These are phyloP conservation scores for Hecatera dysodea DNA, from an alignment of 2,888 invertebrate genomes.

Conservation along the genomic window DNA sequence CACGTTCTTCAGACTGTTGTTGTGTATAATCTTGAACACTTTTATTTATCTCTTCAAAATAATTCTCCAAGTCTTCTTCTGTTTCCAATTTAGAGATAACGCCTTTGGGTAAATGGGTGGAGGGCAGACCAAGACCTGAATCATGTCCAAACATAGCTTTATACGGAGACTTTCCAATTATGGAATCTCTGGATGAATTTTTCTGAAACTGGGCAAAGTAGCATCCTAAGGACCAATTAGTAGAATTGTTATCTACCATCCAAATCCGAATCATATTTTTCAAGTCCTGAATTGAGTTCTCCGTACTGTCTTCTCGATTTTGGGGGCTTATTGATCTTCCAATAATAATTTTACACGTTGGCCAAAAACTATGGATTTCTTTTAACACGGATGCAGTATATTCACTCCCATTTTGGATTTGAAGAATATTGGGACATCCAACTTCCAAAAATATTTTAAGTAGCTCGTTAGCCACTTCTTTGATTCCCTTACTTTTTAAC, in stretches of 20 bases:
- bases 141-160: constrained; percentile 66
- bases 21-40: background rate
- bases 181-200: constrained; percentile 63
- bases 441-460: constrained; percentile 64
- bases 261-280: constrained; percentile 67
- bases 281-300: constrained; percentile 64
- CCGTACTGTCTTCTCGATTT: constrained; percentile 45
- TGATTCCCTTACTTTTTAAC: constrained; percentile 62
- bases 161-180: constrained; percentile 63
- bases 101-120: background rate
- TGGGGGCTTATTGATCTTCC: constrained; percentile 51
- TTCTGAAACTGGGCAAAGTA: constrained; percentile 66
- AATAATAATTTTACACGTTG: constrained; percentile 48
- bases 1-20: background rate
- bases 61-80: constrained; percentile 33
- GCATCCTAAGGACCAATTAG: constrained; percentile 67
- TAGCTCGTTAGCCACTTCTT: constrained; percentile 68
- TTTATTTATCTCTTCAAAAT: constrained; percentile 3
- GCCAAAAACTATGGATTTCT: constrained; percentile 59
- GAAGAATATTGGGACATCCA: constrained; percentile 54
- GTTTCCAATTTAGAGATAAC: constrained; percentile 18
- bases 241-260: constrained; percentile 68
- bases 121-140: constrained; percentile 42
- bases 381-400: constrained; percentile 57
- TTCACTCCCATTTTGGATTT: constrained; percentile 47